Evolutionary conservation across 2,113 vertebrate species (phyloP), one percentile per base, ranked within the genome.

Genomic region (Panthera leo): DNA sequence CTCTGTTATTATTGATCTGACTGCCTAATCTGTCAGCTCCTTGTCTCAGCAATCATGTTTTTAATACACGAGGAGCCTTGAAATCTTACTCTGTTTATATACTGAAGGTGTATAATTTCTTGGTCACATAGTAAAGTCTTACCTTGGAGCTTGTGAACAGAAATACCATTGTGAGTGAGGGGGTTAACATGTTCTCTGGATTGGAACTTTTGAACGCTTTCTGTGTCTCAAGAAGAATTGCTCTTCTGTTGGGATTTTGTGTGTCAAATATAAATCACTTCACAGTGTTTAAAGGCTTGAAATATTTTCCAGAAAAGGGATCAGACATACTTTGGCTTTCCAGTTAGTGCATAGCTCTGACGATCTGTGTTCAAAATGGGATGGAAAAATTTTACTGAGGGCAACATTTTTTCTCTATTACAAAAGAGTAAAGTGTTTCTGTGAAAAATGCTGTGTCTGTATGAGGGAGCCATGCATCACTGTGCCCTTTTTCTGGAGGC

Each of bases 301-400:
- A 97, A 98, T 98, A 97, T 97, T 98, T 98, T 98, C 98, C 97
- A 97, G 92, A 97, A 96, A 98, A 84, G 53, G 97, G 93, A 98
- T 95, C 86, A 95, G 94, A 97, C 97, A 61, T 85, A 94, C 94
- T 97, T 87, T 96, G 98, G 92, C 98, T 98, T 98, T 98, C 92
- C 92, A 97, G 95, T 97, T 98, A 96, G 71, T 42, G 3, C 97
- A 63, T 78, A 95, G 95, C 94, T 79, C 80, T 97, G 67, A 86
- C 71, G 93, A 94, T 89, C 97, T 97, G 34, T 97, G 95, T 36
- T 98, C 94, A 95, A 61, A 92, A 97, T 82, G 76, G 53, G 95
- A 76, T 98, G 97, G 98, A 98, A 95, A 97, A 96, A 87, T 98
- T 97, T 98, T 96, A 96, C 82, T 65, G 80, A 97, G 98, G 94